Evolutionary conservation across 2,797 vertebrate genomes (phyloP), one percentile per base, ranked within the genome.

Genomic region (Chiroxiphia lanceolata): DNA sequence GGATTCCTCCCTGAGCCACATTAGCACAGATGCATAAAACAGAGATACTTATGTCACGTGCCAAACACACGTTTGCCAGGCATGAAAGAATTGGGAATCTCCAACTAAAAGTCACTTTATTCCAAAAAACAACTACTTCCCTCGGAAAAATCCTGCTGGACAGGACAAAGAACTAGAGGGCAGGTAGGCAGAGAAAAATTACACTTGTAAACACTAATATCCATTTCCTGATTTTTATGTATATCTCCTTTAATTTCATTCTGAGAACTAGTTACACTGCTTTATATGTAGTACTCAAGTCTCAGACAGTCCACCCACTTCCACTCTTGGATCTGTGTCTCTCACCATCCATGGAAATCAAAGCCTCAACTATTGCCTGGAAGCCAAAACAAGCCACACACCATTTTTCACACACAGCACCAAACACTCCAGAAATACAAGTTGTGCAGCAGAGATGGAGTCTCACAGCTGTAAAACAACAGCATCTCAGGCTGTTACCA

Each of bases 1-100:
- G 79, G 74, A 87, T 93, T 76, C 86, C 74, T 78, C 69, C 56
- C 31, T 23, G 34, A 93, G 45, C 51, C 90, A 93, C 76, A 60
- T 42, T 18, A 83, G 48, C 64, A 47, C 64, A 69, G n/a, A 90
- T 25, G 34, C 25, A 76, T 61, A 53, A 34, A 59, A 67, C 29
- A 51, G 31, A 82, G 86, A 69, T 18, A 45, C 36, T 91, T 59
- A 6, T 23, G 31, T 88, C 61, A 64, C 15, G 8, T 16, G 26
- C 34, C 38, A 93, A 90, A 48, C 26, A 90, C 63, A 34, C 57
- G 61, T 40, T 63, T 0, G 0, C 51, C 6, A 7, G 21, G 34
- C 10, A 4, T 36, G 38, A 83, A 84, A 87, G n/a, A 72, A 64
- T 1, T 50, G 16, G 44, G 53, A 67, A 71, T 42, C 31, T 77